Conservation (phyloP, 2,113 vertebrate genomes). For the Thamnaconus septentrionalis region DNA sequence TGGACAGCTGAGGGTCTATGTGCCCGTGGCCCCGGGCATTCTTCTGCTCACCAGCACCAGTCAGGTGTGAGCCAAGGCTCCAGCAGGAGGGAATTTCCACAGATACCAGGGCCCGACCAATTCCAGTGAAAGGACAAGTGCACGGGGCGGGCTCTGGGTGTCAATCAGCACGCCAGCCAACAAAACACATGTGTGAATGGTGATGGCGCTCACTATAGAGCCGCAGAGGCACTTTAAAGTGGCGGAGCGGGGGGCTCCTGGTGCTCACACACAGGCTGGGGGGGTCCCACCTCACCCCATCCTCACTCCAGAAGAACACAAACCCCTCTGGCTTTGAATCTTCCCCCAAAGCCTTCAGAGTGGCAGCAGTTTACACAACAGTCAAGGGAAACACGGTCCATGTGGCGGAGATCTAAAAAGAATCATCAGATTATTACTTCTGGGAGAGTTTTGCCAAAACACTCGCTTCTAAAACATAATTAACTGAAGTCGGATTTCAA, state of each 20-base stretch:
- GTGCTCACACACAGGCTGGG: neutral
- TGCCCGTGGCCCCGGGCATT: slow-evolving; percentile 5
- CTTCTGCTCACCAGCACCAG: neutral
- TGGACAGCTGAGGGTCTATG: neutral
- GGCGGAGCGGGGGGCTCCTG: neutral
- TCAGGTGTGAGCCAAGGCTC: slow-evolving; percentile 38
- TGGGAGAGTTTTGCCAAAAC: no score
- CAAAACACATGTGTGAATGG: slow-evolving; percentile 41
- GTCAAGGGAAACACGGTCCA: no score
- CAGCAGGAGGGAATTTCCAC: slow-evolving; percentile 23
- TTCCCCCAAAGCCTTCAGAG: no score
- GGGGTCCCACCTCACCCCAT: neutral
- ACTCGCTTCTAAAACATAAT: no score
- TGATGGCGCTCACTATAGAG: slow-evolving; percentile 1
- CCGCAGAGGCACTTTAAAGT: neutral
- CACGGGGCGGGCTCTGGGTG: slow-evolving; percentile 22
- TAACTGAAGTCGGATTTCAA: no score
- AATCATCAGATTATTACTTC: no score
- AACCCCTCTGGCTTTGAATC: no score
- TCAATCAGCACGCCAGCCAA: slow-evolving; percentile 28
- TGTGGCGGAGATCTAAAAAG: no score
- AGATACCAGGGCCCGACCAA: slow-evolving; percentile 21
- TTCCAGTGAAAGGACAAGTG: slow-evolving; percentile 29
- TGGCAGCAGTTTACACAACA: no score
- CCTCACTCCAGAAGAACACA: no score